phyloP scores from a whole-genome alignment of 2,797 vertebrate genomes.

The Enteromius thamalakanensis region DNA sequence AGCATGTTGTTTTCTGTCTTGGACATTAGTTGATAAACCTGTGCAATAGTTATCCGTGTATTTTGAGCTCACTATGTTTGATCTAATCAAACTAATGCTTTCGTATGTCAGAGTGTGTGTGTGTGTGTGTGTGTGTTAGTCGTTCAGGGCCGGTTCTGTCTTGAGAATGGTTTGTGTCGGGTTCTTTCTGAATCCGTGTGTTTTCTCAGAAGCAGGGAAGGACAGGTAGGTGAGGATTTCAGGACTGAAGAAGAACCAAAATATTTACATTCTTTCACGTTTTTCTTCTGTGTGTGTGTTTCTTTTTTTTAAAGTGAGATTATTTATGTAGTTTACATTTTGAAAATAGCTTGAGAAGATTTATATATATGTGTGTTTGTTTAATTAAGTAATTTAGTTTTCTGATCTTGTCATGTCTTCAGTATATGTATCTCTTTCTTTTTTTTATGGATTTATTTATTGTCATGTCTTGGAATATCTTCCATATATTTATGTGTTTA shows the following conservation, averaged over 20 bases:
- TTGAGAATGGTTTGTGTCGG: background rate
- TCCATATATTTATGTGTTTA: background rate
- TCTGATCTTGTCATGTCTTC: background rate
- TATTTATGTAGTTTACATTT: background rate
- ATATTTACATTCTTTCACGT: background rate
- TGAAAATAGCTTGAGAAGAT: background rate
- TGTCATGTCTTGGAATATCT: background rate
- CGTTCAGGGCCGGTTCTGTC: background rate
- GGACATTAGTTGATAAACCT: conserved; percentile 32
- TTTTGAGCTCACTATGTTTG: conserved; percentile 9
- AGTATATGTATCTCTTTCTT: background rate
- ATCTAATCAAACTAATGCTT: conserved; percentile 15
- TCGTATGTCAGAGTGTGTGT: too few species aligned
- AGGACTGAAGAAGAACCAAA: too few species aligned
- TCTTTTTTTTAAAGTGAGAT: background rate
- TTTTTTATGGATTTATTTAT: background rate
- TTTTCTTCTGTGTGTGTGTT: background rate
- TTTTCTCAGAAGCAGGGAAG: background rate
- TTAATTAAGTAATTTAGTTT: background rate
- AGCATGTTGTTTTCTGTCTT: conserved; percentile 7
- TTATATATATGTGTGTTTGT: background rate
- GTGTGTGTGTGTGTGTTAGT: background rate
- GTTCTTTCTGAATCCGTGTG: background rate
- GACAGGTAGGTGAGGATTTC: background rate
- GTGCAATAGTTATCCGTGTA: background rate